These are phyloP conservation scores for Pseudorhombus dupliciocellatus DNA, from an alignment of 2,113 vertebrate species.

Conservation along the genomic window DNA sequence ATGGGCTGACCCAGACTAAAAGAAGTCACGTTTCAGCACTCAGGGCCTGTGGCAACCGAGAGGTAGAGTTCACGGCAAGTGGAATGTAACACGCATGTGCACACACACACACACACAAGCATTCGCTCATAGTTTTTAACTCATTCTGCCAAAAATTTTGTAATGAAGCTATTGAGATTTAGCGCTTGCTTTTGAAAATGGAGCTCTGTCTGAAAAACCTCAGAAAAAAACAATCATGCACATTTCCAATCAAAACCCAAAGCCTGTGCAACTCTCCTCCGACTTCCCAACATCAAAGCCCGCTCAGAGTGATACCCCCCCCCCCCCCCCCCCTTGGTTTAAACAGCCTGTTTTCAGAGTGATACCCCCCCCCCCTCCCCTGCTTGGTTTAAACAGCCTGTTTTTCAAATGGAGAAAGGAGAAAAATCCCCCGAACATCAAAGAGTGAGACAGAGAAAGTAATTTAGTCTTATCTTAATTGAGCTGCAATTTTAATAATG, in stretches of 20 bases:
- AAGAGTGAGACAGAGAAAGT: slow-evolving; percentile 83
- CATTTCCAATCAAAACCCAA: slow-evolving; percentile 62
- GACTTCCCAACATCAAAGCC: slow-evolving; percentile 72
- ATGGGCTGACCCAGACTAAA: slow-evolving; percentile 26
- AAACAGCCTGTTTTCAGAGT: too few relatives aligned
- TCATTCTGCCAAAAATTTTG: slow-evolving; percentile 47
- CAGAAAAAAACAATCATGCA: slow-evolving; percentile 48
- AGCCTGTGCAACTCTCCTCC: slow-evolving; percentile 30
- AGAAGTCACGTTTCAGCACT: slow-evolving; percentile 53
- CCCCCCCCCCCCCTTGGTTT: slow-evolving; percentile 5
- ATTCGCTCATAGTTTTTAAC: background rate
- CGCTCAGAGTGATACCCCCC: slow-evolving; percentile 33
- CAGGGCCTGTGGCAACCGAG: slow-evolving; percentile 32
- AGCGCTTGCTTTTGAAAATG: slow-evolving; percentile 52
- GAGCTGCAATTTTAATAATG: slow-evolving; percentile 84
- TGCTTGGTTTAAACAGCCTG: slow-evolving; percentile 49
- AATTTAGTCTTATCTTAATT: slow-evolving; percentile 86
- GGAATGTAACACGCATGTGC: slow-evolving; percentile 27
- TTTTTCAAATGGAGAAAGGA: slow-evolving; percentile 68
- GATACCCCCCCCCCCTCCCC: slow-evolving; percentile 34
- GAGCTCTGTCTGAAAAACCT: slow-evolving; percentile 60
- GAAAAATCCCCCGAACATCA: slow-evolving; percentile 81
- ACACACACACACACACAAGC: background rate
- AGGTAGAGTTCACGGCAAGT: slow-evolving; percentile 54
- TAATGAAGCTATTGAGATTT: slow-evolving; percentile 62